These are phyloP conservation scores for Masnerella sp. DNA, from an alignment of 2,888 invertebrate genomes.

Conservation along the genomic window DNA sequence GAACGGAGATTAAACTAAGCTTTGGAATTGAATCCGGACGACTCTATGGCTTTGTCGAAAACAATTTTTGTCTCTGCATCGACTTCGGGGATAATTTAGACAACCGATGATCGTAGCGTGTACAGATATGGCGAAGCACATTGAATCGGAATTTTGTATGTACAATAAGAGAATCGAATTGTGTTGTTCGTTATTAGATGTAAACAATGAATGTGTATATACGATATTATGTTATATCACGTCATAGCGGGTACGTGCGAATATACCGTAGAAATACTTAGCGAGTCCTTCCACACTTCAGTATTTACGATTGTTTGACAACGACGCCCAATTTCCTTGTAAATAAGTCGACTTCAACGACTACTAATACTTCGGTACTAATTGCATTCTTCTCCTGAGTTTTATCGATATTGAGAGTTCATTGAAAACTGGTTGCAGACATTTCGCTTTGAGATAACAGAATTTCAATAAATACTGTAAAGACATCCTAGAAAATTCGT, in stretches of 20 bases:
- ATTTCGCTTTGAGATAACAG: too few relatives aligned
- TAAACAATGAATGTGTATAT: constrained; percentile 47
- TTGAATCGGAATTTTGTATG: constrained; percentile 59
- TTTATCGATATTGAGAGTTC: background rate
- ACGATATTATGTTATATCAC: constrained; percentile 39
- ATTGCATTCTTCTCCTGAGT: too few relatives aligned
- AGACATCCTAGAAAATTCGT: too few relatives aligned
- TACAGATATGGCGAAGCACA: constrained; percentile 59
- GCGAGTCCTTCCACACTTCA: constrained; percentile 27
- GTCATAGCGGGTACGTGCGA: constrained; percentile 24
- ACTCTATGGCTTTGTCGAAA: constrained; percentile 7
- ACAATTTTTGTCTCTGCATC: constrained; percentile 38
- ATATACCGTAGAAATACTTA: constrained; percentile 27
- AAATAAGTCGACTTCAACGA: constrained; percentile 7
- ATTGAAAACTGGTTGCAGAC: too few relatives aligned
- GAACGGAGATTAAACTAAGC: background rate
- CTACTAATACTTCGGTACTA: background rate
- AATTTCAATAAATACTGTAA: too few relatives aligned
- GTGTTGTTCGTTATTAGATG: constrained; percentile 38
- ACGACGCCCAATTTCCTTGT: constrained; percentile 25
- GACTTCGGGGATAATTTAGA: constrained; percentile 28
- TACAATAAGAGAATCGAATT: constrained; percentile 46
- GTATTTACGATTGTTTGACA: constrained; percentile 20
- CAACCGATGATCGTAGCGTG: constrained; percentile 37
- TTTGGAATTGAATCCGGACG: constrained; percentile 2